A percentile compares a stretch with the other conserved stretches of the same genome.
Conservation (phyloP, 2,113 vertebrate genomes). For the Heptranchias perlo region DNA sequence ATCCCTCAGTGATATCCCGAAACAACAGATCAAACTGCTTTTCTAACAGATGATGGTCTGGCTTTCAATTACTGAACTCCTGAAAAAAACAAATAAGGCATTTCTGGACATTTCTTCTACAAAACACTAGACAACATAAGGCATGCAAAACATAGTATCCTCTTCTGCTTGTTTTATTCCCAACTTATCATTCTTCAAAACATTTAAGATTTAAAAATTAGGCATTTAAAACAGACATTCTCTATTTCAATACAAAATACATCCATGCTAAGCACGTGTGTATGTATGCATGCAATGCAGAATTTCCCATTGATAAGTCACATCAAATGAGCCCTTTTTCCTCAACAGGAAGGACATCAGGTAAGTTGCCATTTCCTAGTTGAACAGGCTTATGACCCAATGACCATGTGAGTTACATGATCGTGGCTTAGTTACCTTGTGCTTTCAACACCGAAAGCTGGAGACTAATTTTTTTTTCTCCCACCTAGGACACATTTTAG, state of each 20-base stretch:
- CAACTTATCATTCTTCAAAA: background rate
- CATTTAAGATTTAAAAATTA: slow-evolving; percentile 27
- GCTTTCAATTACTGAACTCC: slow-evolving; percentile 27
- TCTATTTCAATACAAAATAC: slow-evolving; percentile 31
- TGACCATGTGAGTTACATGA: background rate
- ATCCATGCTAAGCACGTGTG: slow-evolving; percentile 24
- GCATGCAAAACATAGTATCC: background rate
- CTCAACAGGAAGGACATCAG: background rate
- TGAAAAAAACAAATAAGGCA: slow-evolving; percentile 25
- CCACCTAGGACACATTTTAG: background rate
- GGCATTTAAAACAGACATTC: slow-evolving; percentile 16
- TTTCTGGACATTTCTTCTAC: background rate
- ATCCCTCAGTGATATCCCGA: background rate
- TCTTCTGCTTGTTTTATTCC: background rate
- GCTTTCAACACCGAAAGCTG: background rate
- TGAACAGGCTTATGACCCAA: background rate
- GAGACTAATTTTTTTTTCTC: background rate
- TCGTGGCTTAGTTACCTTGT: background rate
- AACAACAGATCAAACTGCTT: background rate
- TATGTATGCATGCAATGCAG: slow-evolving; percentile 23
- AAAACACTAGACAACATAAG: background rate
- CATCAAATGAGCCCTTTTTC: background rate
- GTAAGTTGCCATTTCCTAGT: background rate
- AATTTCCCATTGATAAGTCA: background rate
- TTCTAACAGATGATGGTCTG: background rate